These are phyloP conservation scores for Heliconius nattereri DNA, from an alignment of 1,140 invertebrate genomes.

Conservation along the genomic window DNA sequence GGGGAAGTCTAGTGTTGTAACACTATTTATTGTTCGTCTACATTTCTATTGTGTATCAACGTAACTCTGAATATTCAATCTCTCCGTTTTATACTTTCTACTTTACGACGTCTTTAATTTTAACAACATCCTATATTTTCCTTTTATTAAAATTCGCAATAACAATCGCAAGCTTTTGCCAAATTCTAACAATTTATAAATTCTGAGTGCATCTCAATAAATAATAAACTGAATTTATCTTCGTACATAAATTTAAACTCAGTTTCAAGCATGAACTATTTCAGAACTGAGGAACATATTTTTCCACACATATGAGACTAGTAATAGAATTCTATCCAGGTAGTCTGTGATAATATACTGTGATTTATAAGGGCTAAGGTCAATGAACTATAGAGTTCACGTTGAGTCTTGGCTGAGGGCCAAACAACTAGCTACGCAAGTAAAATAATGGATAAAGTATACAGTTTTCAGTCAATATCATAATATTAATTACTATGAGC, in stretches of 20 bases:
- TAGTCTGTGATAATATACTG: conserved; percentile 19
- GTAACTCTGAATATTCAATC: background rate
- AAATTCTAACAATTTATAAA: conserved; percentile 3
- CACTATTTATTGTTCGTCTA: too few species aligned
- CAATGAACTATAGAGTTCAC: conserved; percentile 31
- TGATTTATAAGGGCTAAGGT: conserved; percentile 28
- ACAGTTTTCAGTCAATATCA: conserved; percentile 10
- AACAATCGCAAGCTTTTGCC: background rate
- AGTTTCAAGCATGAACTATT: background rate
- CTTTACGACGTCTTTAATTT: background rate
- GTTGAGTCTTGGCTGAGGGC: conserved; percentile 20
- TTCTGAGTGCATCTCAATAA: background rate
- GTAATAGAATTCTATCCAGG: conserved; percentile 21
- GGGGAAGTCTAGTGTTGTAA: too few species aligned
- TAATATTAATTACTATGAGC: background rate
- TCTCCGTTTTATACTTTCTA: background rate
- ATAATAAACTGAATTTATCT: background rate
- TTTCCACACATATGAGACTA: background rate
- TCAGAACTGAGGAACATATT: background rate
- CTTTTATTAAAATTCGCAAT: background rate
- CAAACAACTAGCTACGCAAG: conserved; percentile 22
- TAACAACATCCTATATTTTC: background rate
- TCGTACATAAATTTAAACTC: background rate
- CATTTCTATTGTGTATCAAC: too few species aligned
- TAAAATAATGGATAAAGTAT: conserved; percentile 20